Percentiles rank a stretch among this genome's conserved stretches.
Evolutionary conservation across 2,113 vertebrate genomes (phyloP).

Genomic region (Colinus virginianus): DNA sequence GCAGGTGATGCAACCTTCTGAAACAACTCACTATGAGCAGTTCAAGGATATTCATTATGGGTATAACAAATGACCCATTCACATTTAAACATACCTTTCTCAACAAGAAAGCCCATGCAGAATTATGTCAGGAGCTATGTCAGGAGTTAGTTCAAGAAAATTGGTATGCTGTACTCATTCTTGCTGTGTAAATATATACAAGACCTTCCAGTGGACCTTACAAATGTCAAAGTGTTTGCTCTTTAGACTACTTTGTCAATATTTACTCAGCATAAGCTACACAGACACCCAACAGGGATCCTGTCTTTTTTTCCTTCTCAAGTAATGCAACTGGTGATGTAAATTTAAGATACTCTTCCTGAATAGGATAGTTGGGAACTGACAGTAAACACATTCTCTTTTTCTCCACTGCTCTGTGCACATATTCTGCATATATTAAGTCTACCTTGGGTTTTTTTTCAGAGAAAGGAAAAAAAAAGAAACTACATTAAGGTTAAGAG

Average conservation of each 20-base stretch:
- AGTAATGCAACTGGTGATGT: slow-evolving; percentile 40
- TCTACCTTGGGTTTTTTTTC: neutral
- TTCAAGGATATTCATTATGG: neutral
- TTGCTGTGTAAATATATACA: slow-evolving; percentile 84
- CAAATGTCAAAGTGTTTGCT: slow-evolving; percentile 88
- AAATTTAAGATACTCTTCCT: slow-evolving; percentile 38
- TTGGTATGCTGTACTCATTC: slow-evolving; percentile 78
- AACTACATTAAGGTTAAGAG: neutral
- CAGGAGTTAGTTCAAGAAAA: slow-evolving; percentile 65
- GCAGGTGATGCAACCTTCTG: slow-evolving; percentile 27
- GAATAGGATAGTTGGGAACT: slow-evolving; percentile 12
- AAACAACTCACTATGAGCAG: slow-evolving; percentile 79
- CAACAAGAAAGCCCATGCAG: slow-evolving; percentile 14
- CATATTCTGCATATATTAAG: neutral
- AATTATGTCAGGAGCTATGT: slow-evolving; percentile 64
- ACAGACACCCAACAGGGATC: slow-evolving; percentile 71
- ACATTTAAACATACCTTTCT: neutral
- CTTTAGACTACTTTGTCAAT: slow-evolving; percentile 86
- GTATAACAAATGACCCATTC: slow-evolving; percentile 4
- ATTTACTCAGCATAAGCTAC: slow-evolving; percentile 82
- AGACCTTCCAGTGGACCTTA: slow-evolving; percentile 85
- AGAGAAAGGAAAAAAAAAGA: neutral
- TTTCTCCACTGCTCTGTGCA: neutral
- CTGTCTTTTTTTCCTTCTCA: slow-evolving; percentile 41
- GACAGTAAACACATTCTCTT: neutral